These are phyloP conservation scores for Cynopterus sphinx DNA, from an alignment of 2,797 vertebrate genomes.

Conservation along the genomic window DNA sequence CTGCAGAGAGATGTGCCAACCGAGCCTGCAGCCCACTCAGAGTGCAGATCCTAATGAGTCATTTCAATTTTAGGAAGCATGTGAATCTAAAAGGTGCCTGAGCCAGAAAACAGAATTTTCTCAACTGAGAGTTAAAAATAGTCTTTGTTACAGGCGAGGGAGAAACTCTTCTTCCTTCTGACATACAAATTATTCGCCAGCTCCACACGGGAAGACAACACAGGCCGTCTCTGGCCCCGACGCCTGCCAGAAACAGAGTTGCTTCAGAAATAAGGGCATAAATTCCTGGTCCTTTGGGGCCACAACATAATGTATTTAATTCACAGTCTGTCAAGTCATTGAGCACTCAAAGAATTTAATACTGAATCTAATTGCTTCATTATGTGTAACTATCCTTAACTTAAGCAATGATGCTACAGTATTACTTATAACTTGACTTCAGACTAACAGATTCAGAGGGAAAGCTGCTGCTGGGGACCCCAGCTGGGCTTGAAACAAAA, in stretches of 20 bases:
- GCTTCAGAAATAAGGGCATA: not conserved
- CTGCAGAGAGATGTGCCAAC: not conserved
- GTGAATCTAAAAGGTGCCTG: constrained; percentile 39
- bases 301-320: not conserved
- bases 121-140: constrained; percentile 63
- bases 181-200: not conserved
- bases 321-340: not conserved
- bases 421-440: not conserved
- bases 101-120: constrained; percentile 65
- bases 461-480: not conserved
- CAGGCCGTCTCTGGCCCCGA: not conserved
- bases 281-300: not conserved
- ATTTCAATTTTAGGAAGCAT: constrained; percentile 57
- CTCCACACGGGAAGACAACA: not conserved
- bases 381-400: not conserved
- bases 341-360: not conserved
- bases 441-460: not conserved
- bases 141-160: constrained; percentile 26
- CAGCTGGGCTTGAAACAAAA: not conserved
- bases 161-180: constrained; percentile 19
- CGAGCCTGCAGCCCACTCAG: constrained; percentile 27
- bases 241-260: not conserved
- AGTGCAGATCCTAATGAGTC: constrained; percentile 47
- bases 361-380: not conserved
- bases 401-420: not conserved